Evolutionary conservation across 2,888 invertebrate genomes (phyloP).

Genomic region (Anorthoa munda): DNA sequence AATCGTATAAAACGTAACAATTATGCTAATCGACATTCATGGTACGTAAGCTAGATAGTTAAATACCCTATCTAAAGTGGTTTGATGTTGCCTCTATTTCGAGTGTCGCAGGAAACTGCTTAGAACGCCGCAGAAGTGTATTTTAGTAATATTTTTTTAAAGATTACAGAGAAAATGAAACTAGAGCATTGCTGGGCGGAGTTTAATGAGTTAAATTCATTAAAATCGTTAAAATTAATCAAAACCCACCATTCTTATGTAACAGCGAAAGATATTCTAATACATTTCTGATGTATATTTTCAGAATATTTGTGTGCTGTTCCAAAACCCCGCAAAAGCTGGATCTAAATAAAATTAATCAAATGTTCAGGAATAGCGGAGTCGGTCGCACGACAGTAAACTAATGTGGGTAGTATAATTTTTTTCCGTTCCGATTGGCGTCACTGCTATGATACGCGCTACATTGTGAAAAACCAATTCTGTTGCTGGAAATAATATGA

Average conservation of each 20-base stretch:
- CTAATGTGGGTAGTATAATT: constrained; percentile 64
- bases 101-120: background rate
- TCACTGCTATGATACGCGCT: constrained; percentile 55
- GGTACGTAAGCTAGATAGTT: background rate
- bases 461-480: constrained; percentile 15
- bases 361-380: constrained; percentile 65
- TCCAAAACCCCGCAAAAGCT: constrained; percentile 31
- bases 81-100: background rate
- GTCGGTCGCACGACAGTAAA: constrained; percentile 60
- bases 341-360: constrained; percentile 62
- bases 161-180: background rate
- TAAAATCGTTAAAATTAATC: constrained; percentile 13
- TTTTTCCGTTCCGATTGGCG: constrained; percentile 61
- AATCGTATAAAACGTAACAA: background rate
- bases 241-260: constrained; percentile 40
- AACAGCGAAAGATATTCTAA: constrained; percentile 45
- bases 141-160: too few species aligned
- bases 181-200: background rate
- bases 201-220: background rate
- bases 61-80: background rate
- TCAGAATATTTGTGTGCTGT: constrained; percentile 34
- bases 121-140: background rate
- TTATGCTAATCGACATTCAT: background rate
- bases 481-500: background rate
- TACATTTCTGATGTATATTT: constrained; percentile 43